phyloP scores from a whole-genome alignment of 2,797 vertebrate species.

The Rhincodon typus region DNA sequence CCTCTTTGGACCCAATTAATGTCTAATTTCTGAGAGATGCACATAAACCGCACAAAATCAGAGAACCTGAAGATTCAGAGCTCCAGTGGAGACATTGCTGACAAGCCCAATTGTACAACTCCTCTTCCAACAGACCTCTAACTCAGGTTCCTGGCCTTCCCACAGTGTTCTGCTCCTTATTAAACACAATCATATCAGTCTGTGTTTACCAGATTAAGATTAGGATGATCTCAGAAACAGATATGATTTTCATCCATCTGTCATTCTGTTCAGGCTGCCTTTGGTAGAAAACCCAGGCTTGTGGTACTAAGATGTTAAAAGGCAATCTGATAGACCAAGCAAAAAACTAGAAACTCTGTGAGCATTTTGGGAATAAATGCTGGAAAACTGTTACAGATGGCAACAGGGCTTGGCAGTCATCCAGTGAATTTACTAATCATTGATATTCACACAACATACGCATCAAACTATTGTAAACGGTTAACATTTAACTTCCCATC shows the following conservation, averaged over 20 bases:
- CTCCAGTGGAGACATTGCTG: background rate
- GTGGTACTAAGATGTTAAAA: background rate
- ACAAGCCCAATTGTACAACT: background rate
- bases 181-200: background rate
- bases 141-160: background rate
- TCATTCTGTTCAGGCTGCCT: background rate
- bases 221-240: background rate
- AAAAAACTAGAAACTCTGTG: background rate
- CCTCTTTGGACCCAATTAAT: background rate
- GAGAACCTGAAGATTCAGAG: background rate
- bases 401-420: background rate
- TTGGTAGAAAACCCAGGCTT: background rate
- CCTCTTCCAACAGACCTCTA: background rate
- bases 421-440: constrained; percentile 10
- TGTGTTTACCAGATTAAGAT: background rate
- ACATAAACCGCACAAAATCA: background rate
- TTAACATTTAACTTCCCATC: constrained; percentile 31
- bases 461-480: constrained; percentile 11
- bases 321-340: background rate
- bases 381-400: constrained; percentile 17
- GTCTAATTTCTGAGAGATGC: background rate
- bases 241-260: background rate
- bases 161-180: background rate
- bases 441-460: background rate
- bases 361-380: background rate